Evolutionary conservation across 2,797 vertebrate genomes (phyloP).

Genomic region (Fringilla coelebs): DNA sequence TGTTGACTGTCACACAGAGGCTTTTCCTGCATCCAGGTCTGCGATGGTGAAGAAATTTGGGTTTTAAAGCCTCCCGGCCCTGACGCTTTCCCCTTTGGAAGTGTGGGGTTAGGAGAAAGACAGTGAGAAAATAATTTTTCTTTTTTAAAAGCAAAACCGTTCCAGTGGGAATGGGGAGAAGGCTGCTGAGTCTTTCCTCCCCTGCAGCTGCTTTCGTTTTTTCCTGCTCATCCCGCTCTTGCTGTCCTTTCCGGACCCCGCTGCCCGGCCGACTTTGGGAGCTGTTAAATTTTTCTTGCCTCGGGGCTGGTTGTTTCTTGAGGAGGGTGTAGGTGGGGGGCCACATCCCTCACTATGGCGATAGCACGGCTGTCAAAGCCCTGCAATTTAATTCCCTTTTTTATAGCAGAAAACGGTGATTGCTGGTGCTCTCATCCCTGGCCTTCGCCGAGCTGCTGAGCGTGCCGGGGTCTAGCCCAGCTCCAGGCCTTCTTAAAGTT

Average conservation of each 20-base stretch:
- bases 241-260: neutral
- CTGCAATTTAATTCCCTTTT: neutral
- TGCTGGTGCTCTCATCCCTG: neutral
- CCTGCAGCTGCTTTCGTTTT: neutral
- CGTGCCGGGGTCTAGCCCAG: rapidly evolving
- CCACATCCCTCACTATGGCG: rapidly evolving
- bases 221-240: neutral
- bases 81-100: neutral
- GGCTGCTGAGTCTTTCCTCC: neutral
- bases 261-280: neutral
- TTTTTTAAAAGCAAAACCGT: neutral
- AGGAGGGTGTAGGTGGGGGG: neutral
- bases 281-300: neutral
- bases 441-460: neutral
- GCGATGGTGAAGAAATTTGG: neutral
- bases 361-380: neutral
- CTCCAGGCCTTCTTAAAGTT: neutral
- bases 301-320: neutral
- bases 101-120: neutral
- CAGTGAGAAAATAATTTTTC: neutral
- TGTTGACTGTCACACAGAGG: neutral
- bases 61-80: neutral
- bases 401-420: neutral
- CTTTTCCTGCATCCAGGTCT: neutral
- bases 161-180: neutral